Conservation (phyloP, 37 sponge, comb jelly and placozoan species). For the Spongilla lacustris region DNA sequence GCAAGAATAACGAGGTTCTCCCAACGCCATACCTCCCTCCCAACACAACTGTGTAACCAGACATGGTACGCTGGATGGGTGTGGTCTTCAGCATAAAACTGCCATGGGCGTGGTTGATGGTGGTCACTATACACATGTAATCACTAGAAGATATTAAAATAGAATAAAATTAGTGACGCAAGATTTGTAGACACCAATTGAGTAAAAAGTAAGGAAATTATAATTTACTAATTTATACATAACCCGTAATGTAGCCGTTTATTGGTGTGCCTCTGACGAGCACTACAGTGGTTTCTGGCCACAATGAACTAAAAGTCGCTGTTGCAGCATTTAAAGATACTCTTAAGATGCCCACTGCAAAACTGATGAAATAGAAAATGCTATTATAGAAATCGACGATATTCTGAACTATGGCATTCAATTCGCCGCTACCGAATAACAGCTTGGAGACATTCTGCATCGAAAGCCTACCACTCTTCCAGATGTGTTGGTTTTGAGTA, state of each 20-base stretch:
- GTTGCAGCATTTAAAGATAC: conserved; percentile 33
- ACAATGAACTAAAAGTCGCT: conserved; percentile 16
- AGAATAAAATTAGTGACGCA: no score
- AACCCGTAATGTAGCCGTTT: no score
- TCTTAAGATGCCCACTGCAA: conserved; percentile 13
- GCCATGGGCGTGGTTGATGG: no score
- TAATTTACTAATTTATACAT: no score
- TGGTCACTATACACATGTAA: no score
- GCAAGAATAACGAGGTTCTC: conserved; percentile 68
- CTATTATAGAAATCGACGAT: conserved; percentile 27
- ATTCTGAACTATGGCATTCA: conserved; percentile 38
- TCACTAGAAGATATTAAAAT: no score
- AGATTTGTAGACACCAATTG: no score
- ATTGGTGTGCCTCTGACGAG: no score
- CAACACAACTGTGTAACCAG: conserved; percentile 52
- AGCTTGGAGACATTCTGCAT: conserved; percentile 44
- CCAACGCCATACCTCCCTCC: conserved; percentile 78
- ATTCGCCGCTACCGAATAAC: conserved; percentile 47
- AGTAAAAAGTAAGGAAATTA: no score
- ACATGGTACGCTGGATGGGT: neutral
- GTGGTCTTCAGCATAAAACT: no score
- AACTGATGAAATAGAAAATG: conserved; percentile 23
- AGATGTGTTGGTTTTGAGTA: conserved; percentile 33
- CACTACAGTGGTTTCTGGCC: no score
- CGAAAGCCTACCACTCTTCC: conserved; percentile 30